A percentile compares a stretch with the other conserved stretches of the same genome.
Evolutionary conservation across 2,113 vertebrate species (phyloP).

Genomic region (Craseonycteris thonglongyai): DNA sequence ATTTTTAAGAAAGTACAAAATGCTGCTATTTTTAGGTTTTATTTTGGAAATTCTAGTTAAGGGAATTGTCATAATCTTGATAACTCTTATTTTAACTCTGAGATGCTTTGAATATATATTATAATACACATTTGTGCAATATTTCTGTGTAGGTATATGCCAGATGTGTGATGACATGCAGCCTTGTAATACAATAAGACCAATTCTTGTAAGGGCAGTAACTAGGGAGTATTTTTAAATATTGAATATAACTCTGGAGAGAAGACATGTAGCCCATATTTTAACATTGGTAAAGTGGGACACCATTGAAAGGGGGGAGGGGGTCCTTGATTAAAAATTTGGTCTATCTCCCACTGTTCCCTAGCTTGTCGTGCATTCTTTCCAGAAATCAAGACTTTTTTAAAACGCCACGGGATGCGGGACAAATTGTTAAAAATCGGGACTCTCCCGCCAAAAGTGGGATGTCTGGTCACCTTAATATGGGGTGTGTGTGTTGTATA

Average conservation of each 20-base stretch:
- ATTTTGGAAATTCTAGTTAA: conserved; percentile 29
- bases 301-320: no score
- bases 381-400: no score
- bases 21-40: conserved; percentile 47
- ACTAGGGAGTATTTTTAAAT: not conserved
- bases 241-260: not conserved
- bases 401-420: no score
- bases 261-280: not conserved
- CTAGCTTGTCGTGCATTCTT: no score
- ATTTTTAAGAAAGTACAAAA: conserved; percentile 24
- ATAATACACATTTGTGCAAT: conserved; percentile 1
- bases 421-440: no score
- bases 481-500: not conserved
- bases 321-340: no score
- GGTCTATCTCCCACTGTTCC: no score
- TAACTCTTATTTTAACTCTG: conserved; percentile 46
- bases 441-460: no score
- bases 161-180: not conserved
- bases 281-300: no score
- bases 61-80: conserved; percentile 40
- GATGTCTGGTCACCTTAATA: no score
- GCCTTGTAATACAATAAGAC: not conserved
- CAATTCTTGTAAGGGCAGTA: not conserved
- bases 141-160: conserved; percentile 22
- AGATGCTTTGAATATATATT: conserved; percentile 58